Evolutionary conservation across 2,888 invertebrate species (phyloP).

Genomic region (Tridacna gigas): DNA sequence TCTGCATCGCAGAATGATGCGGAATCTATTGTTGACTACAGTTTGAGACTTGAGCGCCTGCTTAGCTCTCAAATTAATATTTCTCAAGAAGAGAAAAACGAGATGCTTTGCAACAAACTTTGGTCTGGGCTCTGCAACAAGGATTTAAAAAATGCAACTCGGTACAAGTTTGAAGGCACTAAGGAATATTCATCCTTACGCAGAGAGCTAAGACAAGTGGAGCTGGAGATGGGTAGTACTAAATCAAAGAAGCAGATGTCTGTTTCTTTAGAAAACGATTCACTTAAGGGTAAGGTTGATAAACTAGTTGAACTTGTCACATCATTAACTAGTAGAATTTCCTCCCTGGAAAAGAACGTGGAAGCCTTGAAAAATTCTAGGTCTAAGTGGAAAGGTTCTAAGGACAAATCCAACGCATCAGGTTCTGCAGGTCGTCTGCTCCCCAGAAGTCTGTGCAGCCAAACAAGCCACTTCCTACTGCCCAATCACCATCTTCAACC

Average conservation of each 20-base stretch:
- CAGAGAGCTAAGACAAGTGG: slow-evolving; percentile 15
- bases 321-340: too few relatives aligned
- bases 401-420: too few relatives aligned
- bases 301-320: too few relatives aligned
- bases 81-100: not conserved
- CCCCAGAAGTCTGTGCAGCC: too few relatives aligned
- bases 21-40: slow-evolving; percentile 26
- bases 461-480: too few relatives aligned
- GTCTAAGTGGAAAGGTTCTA: too few relatives aligned
- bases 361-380: too few relatives aligned
- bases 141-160: slow-evolving; percentile 8
- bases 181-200: not conserved
- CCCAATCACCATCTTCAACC: too few relatives aligned
- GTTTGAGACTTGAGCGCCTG: slow-evolving; percentile 22
- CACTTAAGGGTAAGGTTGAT: not conserved
- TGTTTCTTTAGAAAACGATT: not conserved
- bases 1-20: not conserved
- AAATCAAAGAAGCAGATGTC: not conserved
- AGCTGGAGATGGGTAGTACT: slow-evolving; percentile 5
- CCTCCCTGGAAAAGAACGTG: too few relatives aligned
- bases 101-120: slow-evolving; percentile 19
- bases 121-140: slow-evolving; percentile 23
- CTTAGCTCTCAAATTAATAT: not conserved
- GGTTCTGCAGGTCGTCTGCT: too few relatives aligned
- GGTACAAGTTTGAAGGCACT: slow-evolving; percentile 28